These are phyloP conservation scores for Ectemnius continuus DNA, from an alignment of 2,888 invertebrate species.

Conservation along the genomic window DNA sequence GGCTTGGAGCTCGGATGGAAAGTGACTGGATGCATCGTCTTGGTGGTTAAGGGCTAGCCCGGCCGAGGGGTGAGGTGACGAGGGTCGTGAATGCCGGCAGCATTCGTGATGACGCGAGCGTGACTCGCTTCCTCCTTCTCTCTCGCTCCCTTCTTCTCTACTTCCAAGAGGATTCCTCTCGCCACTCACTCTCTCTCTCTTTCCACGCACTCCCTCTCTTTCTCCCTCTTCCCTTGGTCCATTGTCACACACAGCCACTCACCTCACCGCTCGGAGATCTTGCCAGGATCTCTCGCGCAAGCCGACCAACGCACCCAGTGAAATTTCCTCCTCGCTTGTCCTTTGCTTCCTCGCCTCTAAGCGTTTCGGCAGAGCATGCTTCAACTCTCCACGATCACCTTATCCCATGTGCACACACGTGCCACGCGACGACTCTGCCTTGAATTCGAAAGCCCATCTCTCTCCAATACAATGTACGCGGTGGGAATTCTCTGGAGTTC, in stretches of 20 bases:
- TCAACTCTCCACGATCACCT: conserved; percentile 10
- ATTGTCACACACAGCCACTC: conserved; percentile 31
- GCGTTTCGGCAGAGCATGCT: too few relatives aligned
- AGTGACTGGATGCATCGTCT: conserved; percentile 38
- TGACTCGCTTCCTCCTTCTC: conserved; percentile 59
- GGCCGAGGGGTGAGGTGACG: conserved; percentile 39
- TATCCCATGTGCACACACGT: conserved; percentile 48
- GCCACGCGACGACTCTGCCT: conserved; percentile 46
- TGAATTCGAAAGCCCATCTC: conserved; percentile 41
- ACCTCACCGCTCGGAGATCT: background rate
- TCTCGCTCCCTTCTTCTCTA: conserved; percentile 27
- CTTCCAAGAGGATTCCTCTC: conserved; percentile 25
- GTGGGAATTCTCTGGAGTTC: too few relatives aligned
- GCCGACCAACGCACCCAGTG: too few relatives aligned
- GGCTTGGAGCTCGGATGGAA: conserved; percentile 24
- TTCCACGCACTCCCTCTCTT: conserved; percentile 24
- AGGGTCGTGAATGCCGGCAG: conserved; percentile 62
- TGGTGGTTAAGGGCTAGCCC: conserved; percentile 36
- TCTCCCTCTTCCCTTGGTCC: conserved; percentile 16
- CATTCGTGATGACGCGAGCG: conserved; percentile 67
- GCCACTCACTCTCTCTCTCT: conserved; percentile 22
- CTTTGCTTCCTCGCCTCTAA: too few relatives aligned
- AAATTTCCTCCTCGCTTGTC: too few relatives aligned
- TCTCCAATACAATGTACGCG: conserved; percentile 44
- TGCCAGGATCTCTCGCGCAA: background rate